Evolutionary conservation across 2,797 vertebrate species (phyloP), one percentile per base, ranked within the genome.

Genomic region (Anableps anableps): DNA sequence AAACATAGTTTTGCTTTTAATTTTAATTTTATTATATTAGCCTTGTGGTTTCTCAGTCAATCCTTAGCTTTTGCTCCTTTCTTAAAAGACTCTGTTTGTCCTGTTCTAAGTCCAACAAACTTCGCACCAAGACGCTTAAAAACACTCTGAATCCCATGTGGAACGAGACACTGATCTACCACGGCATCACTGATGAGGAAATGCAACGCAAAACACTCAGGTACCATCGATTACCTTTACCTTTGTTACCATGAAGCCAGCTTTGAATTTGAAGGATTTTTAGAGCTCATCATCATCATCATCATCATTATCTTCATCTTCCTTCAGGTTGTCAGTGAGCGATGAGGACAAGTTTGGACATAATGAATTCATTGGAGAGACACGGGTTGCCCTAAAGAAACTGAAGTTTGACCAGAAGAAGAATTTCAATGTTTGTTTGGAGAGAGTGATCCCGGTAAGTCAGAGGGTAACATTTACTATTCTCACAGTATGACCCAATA

Each of bases 341-440:
- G 98, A 99, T 0, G 97, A 99, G 89, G 98, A 99, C 94, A 99
- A 97, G 85, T 99, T 99, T 29, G 98, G 98, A 85, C 98, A 99
- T 89, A 99, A 99, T 0, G 98, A 99, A 82, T 99, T 99, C 72
- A 99, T 99, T 0, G 98, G 98, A 2, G 98, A 99, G 95, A 99
- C 97, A 0, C 93, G 98, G 74, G 96, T 99, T 83, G 96, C 97
- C 0, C 94, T 99, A 90, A 99, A 98, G 94, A 99, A 98, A 75
- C 91, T 99, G 72, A 98, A 97, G 88, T 93, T 96, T 5, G 96
- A 97, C 86, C 97, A 98, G 95, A 98, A 97, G 85, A 99, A 98
- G 95, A 97, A 96, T 90, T 98, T 97, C 92, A 98, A 92, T 13
- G 96, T 99, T 84, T 99, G 98, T 79, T 92, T 99, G 86, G 98